These are phyloP conservation scores for Bactericera cockerelli DNA, from an alignment of 1,140 invertebrate genomes.

Conservation along the genomic window DNA sequence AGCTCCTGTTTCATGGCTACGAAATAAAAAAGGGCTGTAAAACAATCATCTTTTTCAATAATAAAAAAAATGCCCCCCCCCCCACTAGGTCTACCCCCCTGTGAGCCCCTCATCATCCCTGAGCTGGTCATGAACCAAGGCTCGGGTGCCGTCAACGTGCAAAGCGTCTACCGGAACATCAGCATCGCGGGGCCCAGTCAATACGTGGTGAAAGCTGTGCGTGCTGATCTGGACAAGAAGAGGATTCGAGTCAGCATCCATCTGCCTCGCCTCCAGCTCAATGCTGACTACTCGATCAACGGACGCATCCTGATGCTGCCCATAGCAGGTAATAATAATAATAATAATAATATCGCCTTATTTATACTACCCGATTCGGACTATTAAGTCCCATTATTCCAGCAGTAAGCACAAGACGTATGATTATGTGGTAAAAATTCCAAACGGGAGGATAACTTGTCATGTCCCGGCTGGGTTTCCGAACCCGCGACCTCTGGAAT, in stretches of 20 bases:
- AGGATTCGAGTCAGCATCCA: conserved; percentile 34
- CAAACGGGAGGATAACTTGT: too few relatives aligned
- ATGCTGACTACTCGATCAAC: conserved; percentile 36
- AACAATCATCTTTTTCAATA: too few relatives aligned
- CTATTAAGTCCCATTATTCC: too few relatives aligned
- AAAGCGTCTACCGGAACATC: conserved; percentile 40
- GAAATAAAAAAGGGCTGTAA: too few relatives aligned
- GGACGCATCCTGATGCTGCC: conserved; percentile 46
- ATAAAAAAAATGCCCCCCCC: too few relatives aligned
- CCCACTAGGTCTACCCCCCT: conserved; percentile 37
- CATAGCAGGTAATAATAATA: conserved; percentile 36
- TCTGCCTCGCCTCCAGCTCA: conserved; percentile 37
- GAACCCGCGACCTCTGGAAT: too few relatives aligned
- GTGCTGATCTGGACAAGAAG: conserved; percentile 35
- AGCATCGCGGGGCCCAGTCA: conserved; percentile 39
- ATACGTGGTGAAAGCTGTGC: conserved; percentile 38
- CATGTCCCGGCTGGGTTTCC: too few relatives aligned
- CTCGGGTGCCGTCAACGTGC: conserved; percentile 39
- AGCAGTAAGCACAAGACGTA: too few relatives aligned
- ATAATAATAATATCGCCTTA: too few relatives aligned
- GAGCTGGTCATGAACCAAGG: conserved; percentile 40
- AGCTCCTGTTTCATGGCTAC: too few relatives aligned
- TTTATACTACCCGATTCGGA: too few relatives aligned
- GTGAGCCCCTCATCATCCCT: conserved; percentile 43
- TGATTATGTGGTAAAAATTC: too few relatives aligned